phyloP scores from a whole-genome alignment of 1,140 invertebrate genomes.

The Leptestheria dahalacensis region DNA sequence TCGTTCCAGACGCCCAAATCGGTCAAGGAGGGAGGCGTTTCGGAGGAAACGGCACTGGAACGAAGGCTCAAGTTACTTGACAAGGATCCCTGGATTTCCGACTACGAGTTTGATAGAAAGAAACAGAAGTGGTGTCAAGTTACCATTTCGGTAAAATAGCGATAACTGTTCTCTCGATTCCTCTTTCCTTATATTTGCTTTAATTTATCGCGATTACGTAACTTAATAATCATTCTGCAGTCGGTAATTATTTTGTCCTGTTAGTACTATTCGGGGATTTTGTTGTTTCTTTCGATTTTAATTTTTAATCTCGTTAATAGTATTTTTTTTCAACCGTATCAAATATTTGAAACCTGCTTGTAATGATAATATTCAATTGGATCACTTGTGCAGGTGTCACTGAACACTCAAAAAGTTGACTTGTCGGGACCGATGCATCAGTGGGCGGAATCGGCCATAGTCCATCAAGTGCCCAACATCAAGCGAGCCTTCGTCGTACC shows the following conservation, averaged over 20 bases:
- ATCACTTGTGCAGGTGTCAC: constrained; percentile 47
- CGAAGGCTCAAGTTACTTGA: constrained; percentile 21
- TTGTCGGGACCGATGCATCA: constrained; percentile 59
- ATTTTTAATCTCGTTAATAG: too few species aligned
- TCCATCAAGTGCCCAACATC: constrained; percentile 66
- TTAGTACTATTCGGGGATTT: too few species aligned
- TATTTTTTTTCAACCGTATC: too few species aligned
- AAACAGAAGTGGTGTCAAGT: constrained; percentile 58
- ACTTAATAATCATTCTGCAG: too few species aligned
- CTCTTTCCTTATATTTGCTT: background rate
- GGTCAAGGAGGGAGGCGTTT: background rate
- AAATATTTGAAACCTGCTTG: too few species aligned
- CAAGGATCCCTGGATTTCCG: constrained; percentile 33
- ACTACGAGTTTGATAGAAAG: constrained; percentile 60
- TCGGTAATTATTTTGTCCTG: too few species aligned
- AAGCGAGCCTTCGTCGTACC: constrained; percentile 58
- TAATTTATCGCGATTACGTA: too few species aligned
- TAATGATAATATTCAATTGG: too few species aligned
- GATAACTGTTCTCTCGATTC: constrained; percentile 10
- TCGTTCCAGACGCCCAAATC: background rate
- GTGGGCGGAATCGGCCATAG: constrained; percentile 51
- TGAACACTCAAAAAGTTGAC: constrained; percentile 39
- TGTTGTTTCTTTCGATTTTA: too few species aligned
- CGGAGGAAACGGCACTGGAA: background rate
- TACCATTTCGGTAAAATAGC: constrained; percentile 39